phyloP scores from a whole-genome alignment of 2,797 vertebrate species.

The Myripristis murdjan region DNA sequence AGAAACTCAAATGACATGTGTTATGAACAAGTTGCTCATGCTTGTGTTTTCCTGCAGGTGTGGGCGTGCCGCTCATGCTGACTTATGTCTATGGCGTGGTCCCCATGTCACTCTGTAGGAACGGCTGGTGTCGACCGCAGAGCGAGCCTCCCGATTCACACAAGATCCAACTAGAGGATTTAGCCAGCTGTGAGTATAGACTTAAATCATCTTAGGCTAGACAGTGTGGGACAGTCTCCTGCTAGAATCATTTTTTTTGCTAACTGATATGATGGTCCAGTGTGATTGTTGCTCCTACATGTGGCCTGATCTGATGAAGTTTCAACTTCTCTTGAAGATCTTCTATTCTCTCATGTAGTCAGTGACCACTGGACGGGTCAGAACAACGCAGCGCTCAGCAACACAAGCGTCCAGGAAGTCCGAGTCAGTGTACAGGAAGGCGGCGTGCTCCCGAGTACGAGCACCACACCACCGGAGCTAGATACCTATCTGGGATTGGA shows the following conservation, averaged over 20 bases:
- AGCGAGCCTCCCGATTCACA: conserved; percentile 79
- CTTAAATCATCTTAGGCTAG: background rate
- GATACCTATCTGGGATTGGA: conserved; percentile 62
- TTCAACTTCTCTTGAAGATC: conserved; percentile 88
- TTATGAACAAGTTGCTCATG: background rate
- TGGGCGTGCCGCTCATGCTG: conserved; percentile 91
- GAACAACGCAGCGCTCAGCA: conserved; percentile 72
- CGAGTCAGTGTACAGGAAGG: conserved; percentile 84
- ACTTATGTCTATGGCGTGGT: conserved; percentile 90
- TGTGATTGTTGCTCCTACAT: conserved; percentile 17
- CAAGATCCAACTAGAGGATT: conserved; percentile 88
- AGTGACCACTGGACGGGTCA: conserved; percentile 89
- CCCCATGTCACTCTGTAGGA: conserved; percentile 90
- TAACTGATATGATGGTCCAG: background rate
- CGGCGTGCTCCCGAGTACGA: conserved; percentile 80
- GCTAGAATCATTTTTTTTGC: background rate
- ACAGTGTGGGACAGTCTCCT: background rate
- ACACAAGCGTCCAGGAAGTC: conserved; percentile 81
- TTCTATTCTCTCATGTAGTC: conserved; percentile 89
- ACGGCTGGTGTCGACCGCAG: conserved; percentile 87
- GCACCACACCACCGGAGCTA: conserved; percentile 57
- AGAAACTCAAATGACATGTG: background rate
- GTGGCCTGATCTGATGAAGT: conserved; percentile 76
- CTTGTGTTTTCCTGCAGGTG: conserved; percentile 79
- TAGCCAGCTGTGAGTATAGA: conserved; percentile 87